Evolutionary conservation across 2,113 vertebrate genomes (phyloP).

Genomic region (Cephalophus harveyi): DNA sequence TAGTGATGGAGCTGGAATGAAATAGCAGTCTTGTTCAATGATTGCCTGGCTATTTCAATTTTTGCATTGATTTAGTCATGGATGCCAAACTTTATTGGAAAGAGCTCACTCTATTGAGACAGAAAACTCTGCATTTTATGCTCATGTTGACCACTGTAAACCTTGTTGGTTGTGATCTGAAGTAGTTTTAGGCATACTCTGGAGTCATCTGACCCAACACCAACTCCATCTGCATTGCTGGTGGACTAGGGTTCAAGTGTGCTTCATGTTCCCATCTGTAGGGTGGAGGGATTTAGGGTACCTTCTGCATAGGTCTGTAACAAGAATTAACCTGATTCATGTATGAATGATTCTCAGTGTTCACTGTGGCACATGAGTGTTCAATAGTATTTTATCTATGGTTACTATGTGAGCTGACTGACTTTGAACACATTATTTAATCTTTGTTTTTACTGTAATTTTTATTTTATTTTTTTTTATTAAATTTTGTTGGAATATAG

Average conservation of each 20-base stretch:
- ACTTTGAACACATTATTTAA: no score
- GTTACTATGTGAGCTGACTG: neutral
- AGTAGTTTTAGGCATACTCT: neutral
- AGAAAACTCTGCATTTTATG: accelerated
- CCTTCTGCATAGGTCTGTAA: no score
- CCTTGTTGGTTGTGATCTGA: no score
- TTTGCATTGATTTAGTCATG: neutral
- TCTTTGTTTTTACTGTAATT: neutral
- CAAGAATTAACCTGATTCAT: accelerated
- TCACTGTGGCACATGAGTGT: accelerated
- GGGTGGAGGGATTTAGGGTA: neutral
- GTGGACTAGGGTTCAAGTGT: accelerated
- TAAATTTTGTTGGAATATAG: neutral
- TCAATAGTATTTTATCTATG: no score
- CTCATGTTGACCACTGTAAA: neutral
- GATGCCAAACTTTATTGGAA: neutral
- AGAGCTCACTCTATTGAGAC: neutral
- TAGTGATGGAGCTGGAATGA: neutral
- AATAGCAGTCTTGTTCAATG: neutral
- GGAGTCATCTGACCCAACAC: neutral
- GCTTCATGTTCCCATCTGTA: accelerated
- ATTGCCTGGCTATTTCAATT: accelerated
- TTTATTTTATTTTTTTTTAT: neutral
- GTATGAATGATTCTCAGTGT: neutral
- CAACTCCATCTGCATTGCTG: accelerated